These are phyloP conservation scores for Nemoura dubitans DNA, from an alignment of 2,888 invertebrate genomes.

Conservation along the genomic window DNA sequence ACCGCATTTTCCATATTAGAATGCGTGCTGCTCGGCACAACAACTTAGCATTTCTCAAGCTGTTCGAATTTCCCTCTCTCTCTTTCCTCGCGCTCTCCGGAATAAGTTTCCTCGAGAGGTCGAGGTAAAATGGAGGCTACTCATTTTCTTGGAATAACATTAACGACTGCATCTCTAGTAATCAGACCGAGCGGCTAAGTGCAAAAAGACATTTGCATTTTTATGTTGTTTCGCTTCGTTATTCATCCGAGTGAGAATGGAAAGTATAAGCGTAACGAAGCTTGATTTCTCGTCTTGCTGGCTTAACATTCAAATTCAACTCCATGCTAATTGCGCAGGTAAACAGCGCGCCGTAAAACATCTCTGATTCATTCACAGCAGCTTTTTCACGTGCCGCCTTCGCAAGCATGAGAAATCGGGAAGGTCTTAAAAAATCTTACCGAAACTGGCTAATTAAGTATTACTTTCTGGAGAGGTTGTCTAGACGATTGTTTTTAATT, in stretches of 20 bases:
- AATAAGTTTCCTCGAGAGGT: neutral
- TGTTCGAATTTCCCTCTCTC: neutral
- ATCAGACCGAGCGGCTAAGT: neutral
- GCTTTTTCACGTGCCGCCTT: neutral
- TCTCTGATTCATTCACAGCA: neutral
- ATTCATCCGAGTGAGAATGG: neutral
- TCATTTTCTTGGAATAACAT: neutral
- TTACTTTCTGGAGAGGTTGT: no score
- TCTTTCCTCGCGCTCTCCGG: neutral
- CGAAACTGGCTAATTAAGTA: no score
- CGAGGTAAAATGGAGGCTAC: neutral
- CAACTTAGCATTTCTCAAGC: neutral
- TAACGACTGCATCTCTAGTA: neutral
- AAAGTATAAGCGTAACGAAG: neutral
- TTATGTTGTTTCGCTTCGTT: neutral
- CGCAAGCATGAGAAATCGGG: neutral
- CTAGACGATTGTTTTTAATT: no score
- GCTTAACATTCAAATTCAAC: neutral
- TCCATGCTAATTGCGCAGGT: neutral
- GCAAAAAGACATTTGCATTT: slow-evolving; percentile 5
- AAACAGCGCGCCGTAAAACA: neutral
- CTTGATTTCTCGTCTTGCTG: neutral
- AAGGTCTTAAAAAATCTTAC: no score
- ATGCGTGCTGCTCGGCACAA: neutral
- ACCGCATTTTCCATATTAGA: neutral